Conservation (phyloP, 2,797 vertebrate genomes). For the Epinephelus awoara region DNA sequence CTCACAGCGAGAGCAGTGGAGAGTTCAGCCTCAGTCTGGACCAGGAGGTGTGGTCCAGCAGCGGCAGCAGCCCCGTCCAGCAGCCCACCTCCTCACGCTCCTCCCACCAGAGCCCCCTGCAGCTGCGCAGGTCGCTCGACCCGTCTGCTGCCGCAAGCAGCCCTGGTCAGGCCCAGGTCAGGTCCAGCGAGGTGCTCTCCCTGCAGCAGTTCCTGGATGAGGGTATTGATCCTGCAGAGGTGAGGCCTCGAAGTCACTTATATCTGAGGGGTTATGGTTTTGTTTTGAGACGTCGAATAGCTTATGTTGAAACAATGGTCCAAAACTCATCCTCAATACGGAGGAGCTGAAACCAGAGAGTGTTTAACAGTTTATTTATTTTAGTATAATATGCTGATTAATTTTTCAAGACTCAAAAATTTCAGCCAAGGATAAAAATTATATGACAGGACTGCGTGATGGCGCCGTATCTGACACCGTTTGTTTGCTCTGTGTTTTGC, state of each 20-base stretch:
- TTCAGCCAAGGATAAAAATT: neutral
- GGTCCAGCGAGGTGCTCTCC: constrained; percentile 90
- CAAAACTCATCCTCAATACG: neutral
- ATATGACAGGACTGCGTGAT: neutral
- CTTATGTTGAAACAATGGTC: too few relatives aligned
- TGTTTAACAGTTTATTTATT: neutral
- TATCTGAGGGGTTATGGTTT: neutral
- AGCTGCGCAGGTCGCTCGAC: constrained; percentile 85
- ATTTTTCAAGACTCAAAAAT: neutral
- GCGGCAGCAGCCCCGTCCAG: constrained; percentile 93
- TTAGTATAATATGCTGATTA: neutral
- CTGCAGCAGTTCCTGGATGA: constrained; percentile 96
- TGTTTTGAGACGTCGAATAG: too few relatives aligned
- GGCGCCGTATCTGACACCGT: neutral
- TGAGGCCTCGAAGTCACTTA: constrained; percentile 46
- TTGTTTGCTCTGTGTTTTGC: constrained; percentile 55
- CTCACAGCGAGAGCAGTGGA: constrained; percentile 97
- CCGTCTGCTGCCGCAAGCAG: constrained; percentile 60
- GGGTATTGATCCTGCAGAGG: constrained; percentile 88
- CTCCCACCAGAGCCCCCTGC: constrained; percentile 90
- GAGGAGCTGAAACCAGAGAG: neutral
- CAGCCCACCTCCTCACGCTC: constrained; percentile 86
- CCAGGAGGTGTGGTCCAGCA: constrained; percentile 94
- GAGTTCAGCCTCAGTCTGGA: constrained; percentile 95
- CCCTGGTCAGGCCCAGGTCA: constrained; percentile 72